Conservation (phyloP, 2,113 vertebrate genomes). For the Heterochromis multidens region DNA sequence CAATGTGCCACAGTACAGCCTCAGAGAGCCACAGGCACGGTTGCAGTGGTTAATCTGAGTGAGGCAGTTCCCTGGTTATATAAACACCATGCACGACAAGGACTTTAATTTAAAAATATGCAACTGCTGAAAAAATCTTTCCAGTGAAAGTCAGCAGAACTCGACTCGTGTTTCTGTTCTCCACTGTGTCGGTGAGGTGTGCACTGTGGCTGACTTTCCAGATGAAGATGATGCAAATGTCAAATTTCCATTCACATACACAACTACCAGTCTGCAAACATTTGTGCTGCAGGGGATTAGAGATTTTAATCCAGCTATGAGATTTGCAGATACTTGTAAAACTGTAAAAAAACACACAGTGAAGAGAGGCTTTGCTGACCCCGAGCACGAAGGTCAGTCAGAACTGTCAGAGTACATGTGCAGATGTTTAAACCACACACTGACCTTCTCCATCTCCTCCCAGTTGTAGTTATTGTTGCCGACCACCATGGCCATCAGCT, state of each 20-base stretch:
- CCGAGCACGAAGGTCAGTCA: not conserved
- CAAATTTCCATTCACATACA: not conserved
- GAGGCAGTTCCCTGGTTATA: not conserved
- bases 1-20: no score
- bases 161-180: no score
- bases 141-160: no score
- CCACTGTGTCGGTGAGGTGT: no score
- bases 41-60: not conserved
- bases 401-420: not conserved
- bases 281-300: not conserved
- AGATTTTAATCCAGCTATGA: not conserved
- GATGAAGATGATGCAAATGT: no score
- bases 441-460: slow-evolving; percentile 95
- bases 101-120: not conserved
- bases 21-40: not conserved
- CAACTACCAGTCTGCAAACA: not conserved
- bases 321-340: not conserved
- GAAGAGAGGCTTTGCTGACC: not conserved
- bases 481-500: slow-evolving; percentile 97
- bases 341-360: not conserved
- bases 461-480: slow-evolving; percentile 98
- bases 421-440: not conserved
- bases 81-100: not conserved
- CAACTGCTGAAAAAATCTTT: not conserved
- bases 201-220: no score